These are phyloP conservation scores for Anoplolepis gracilipes DNA, from an alignment of 1,140 invertebrate species.

Conservation along the genomic window DNA sequence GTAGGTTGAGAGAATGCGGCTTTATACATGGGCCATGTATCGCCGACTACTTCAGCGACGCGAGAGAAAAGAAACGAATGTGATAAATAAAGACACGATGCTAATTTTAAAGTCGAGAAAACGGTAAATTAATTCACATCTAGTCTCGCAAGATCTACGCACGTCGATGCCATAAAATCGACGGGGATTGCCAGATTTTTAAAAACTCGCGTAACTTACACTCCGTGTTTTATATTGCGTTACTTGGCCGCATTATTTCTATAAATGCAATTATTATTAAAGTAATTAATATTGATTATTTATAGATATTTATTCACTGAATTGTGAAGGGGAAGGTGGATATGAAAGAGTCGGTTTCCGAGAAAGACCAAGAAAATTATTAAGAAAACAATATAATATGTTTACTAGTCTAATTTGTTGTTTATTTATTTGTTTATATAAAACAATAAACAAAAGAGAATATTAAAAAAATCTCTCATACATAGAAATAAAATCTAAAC, in stretches of 20 bases:
- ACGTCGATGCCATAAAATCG: constrained; percentile 41
- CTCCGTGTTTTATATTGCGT: neutral
- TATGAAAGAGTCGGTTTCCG: too few relatives aligned
- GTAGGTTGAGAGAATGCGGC: constrained; percentile 43
- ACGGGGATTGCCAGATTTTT: neutral
- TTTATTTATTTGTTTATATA: too few relatives aligned
- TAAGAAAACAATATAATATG: too few relatives aligned
- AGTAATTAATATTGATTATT: neutral
- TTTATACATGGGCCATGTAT: constrained; percentile 21
- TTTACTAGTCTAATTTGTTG: too few relatives aligned
- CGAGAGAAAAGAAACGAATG: constrained; percentile 16
- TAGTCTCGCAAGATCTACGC: constrained; percentile 26
- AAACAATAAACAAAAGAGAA: too few relatives aligned
- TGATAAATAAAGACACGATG: constrained; percentile 45
- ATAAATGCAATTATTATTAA: neutral
- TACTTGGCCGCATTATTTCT: neutral
- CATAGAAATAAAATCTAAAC: too few relatives aligned
- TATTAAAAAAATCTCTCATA: too few relatives aligned
- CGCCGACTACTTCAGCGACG: neutral
- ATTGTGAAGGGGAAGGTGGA: too few relatives aligned
- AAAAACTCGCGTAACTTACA: neutral
- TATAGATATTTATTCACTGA: neutral
- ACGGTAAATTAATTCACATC: constrained; percentile 61
- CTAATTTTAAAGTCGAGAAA: constrained; percentile 54
- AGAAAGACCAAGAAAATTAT: too few relatives aligned